Evolutionary conservation across 2,888 invertebrate genomes (phyloP), one percentile per base, ranked within the genome.

Genomic region (Drosophila rellima): DNA sequence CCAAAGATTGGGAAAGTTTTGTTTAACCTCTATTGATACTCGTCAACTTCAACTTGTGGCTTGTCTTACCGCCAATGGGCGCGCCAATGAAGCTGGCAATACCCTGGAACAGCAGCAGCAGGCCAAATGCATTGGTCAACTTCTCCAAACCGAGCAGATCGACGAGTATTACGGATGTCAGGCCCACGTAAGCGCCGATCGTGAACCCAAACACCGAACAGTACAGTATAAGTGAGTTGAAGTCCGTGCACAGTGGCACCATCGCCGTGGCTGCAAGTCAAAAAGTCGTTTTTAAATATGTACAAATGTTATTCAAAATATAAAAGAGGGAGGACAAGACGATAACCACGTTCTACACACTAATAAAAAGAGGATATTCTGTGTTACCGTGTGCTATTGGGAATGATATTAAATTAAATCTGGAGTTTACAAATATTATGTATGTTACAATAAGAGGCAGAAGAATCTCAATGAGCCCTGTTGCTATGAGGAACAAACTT

Each of bases 161-260:
- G 26, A 98, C 98, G 66, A 98, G 94, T 75, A 98, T 97, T 57
- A 98, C 98, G 20, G 98, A 98, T 3, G 98, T 98, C 55, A 99
- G 94, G n/a, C 98, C 98, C 50, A 98, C 98, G 92, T 98, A 99
- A 65, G 98, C 98, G 78, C 98, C 98, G 87, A 97, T 97, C 17
- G 97, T 96, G 89, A 97, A 96, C 56, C 98, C 98, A 91, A 96
- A 98, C 10, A 95, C 94, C 35, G 94, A 94, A 23, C 96, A 95
- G 92, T 97, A 99, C 59, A 96, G 85, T 18, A 95, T 95, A 84
- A 98, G 94, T 8, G 96, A 94, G 88, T 94, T 93, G 92, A 96
- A 97, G 82, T 95, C 95, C 80, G 92, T 92, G 92, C 96, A 97
- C 75, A 95, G 94, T 90, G 96, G 95, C 91, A 97, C 96, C 87